A percentile compares a stretch with the other conserved stretches of the same genome.
Evolutionary conservation across 2,888 invertebrate genomes (phyloP).

Genomic region (Tinea pellionella): DNA sequence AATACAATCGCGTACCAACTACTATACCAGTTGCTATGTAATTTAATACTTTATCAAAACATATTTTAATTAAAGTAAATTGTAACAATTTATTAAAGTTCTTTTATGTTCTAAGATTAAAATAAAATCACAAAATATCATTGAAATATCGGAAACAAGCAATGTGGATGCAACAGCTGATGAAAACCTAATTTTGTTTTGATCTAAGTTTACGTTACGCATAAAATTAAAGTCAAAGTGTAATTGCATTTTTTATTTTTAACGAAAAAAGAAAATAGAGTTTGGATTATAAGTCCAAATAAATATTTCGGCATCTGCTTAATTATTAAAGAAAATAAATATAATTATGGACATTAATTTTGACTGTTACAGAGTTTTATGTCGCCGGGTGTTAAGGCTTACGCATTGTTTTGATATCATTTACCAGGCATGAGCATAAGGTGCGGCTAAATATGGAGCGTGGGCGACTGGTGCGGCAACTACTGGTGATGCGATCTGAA

Average conservation of each 20-base stretch:
- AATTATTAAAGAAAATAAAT: background rate
- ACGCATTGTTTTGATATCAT: background rate
- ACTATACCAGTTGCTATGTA: background rate
- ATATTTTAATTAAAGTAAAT: background rate
- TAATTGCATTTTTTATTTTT: background rate
- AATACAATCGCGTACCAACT: background rate
- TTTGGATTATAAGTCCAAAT: background rate
- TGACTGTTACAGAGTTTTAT: slow-evolving; percentile 45
- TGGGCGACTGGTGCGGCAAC: slow-evolving; percentile 45
- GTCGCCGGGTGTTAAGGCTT: background rate
- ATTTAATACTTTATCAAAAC: background rate
- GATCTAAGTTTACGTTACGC: too few species aligned
- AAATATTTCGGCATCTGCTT: background rate
- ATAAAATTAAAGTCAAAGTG: background rate
- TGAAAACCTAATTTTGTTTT: too few species aligned
- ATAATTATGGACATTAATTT: slow-evolving; percentile 16
- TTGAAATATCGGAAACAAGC: too few species aligned
- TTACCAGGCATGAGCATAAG: slow-evolving; percentile 53
- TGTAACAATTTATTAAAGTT: background rate
- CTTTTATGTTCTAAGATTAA: too few species aligned
- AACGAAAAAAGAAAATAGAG: background rate
- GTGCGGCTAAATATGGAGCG: slow-evolving; percentile 33
- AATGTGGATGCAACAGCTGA: too few species aligned
- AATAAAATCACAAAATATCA: too few species aligned
- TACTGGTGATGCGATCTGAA: slow-evolving; percentile 49